Evolutionary conservation across 2,113 vertebrate species (phyloP), one percentile per base, ranked within the genome.

Genomic region (Tinamus guttatus): DNA sequence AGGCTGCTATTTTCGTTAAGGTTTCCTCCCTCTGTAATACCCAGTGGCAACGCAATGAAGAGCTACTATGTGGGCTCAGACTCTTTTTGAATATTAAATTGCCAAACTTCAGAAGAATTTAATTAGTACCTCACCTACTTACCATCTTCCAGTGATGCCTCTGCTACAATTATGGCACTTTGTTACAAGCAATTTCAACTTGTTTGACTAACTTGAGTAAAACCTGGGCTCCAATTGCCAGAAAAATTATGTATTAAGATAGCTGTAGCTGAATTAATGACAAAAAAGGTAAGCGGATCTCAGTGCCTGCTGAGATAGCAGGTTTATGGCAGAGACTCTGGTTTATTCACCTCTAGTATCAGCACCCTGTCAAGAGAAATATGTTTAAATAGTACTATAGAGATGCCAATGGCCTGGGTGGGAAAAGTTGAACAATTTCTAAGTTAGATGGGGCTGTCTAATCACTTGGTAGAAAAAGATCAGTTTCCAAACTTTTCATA

Each of bases 91-190:
- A 80, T 92, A 94, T 91, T 89, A 94, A 95, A 85, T 81, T 84
- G 75, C 52, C 88, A 70, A 95, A 69, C 64, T 83, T 95, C 64
- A 92, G 91, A 69, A 79, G 70, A 91, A 89, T 90, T 94, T 97
- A 96, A 97, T 97, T 96, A 96, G 90, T 58, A 96, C 75, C 73
- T 96, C 93, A 96, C 95, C 93, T 95, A 97, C 90, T 96, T 95
- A 60, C 45, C 90, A 68, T 81, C 70, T 91, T 81, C 36, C 56
- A 92, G 4, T 1, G 67, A 77, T 51, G 68, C 45, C 69, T 82
- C 64, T 94, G 78, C 62, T 68, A 85, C 81, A 85, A 76, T 89
- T 91, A 94, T 58, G 74, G 45, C 43, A 67, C 43, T 76, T 77
- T 51, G 80, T 89, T 89, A 81, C 87, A 93, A 78, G 79, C 52